A percentile compares a stretch with the other conserved stretches of the same genome.
These are phyloP conservation scores for Volucella inflata DNA, from an alignment of 2,888 invertebrate genomes.

Conservation along the genomic window DNA sequence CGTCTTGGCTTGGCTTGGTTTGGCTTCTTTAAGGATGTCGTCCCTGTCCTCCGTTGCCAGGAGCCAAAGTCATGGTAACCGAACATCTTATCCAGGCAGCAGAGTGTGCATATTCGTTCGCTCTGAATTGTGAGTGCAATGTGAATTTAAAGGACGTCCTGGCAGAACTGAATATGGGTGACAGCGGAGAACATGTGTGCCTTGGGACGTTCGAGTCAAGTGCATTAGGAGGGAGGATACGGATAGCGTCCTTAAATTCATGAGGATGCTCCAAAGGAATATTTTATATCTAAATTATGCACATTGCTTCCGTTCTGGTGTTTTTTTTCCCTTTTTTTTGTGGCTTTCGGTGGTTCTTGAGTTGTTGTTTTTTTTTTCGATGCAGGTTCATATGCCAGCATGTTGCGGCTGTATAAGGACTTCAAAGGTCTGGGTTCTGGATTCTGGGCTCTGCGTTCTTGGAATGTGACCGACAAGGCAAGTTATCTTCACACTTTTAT, in stretches of 20 bases:
- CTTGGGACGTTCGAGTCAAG: slow-evolving; percentile 45
- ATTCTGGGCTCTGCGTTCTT: slow-evolving; percentile 31
- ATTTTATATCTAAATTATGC: slow-evolving; percentile 74
- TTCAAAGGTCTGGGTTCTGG: neutral
- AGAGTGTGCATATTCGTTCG: slow-evolving; percentile 62
- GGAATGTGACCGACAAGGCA: slow-evolving; percentile 32
- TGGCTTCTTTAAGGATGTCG: slow-evolving; percentile 62
- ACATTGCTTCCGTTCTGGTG: slow-evolving; percentile 35
- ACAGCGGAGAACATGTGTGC: slow-evolving; percentile 62
- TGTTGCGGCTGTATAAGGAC: slow-evolving; percentile 12
- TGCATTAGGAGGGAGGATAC: slow-evolving; percentile 52
- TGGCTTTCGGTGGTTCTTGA: slow-evolving; percentile 55
- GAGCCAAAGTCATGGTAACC: neutral
- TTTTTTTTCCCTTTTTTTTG: slow-evolving; percentile 16
- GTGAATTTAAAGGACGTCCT: slow-evolving; percentile 71
- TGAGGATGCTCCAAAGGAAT: slow-evolving; percentile 72
- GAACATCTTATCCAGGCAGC: slow-evolving; percentile 29
- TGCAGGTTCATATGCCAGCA: slow-evolving; percentile 34
- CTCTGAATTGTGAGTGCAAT: slow-evolving; percentile 73
- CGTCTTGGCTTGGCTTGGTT: slow-evolving; percentile 64
- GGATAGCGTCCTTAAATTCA: slow-evolving; percentile 58
- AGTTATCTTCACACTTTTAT: slow-evolving; percentile 70
- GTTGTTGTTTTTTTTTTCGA: slow-evolving; percentile 30
- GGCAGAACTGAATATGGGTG: slow-evolving; percentile 61
- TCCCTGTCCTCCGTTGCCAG: neutral